Evolutionary conservation across 2,888 invertebrate genomes (phyloP), one percentile per base, ranked within the genome.

Genomic region (Ophonus ardosiacus): DNA sequence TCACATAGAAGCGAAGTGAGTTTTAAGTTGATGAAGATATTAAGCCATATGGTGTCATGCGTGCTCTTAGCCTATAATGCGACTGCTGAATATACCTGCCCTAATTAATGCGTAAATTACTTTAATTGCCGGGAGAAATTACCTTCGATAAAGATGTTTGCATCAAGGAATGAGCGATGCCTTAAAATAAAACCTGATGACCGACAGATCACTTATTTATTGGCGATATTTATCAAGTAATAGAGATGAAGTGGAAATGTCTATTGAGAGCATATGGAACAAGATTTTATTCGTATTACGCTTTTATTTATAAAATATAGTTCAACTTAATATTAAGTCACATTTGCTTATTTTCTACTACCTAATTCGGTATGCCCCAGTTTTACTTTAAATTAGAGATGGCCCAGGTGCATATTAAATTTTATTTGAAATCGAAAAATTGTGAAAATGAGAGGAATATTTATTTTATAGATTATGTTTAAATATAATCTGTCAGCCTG

Each of bases 21-120:
- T 59, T 7, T 15, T 59, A 63, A 63, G 8, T 21, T 63, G 24
- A 63, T 63, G 63, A 63, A 63, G 63, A 24, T 63, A 63, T 63
- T 63, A 63, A 63, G 24, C 63, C 63, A 63, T 63, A 63, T 63
- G 63, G 63, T 63, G 63, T 63, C 63, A 63, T 63, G 63, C 63
- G 63, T 63, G 63, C 21, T 63, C 10, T 63, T 21, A 24, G 7
- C 18, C 63, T 63, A 63, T 59, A 59, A 59, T 59, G 18, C 21
- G 61, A n/a, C 57, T 59, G 15, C n/a, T 59, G 57, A 61, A 61
- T 61, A 61, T 61, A 63, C 24, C 63, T 63, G 21, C 13, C 18
- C 21, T 63, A 63, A 63, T 63, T 63, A 63, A 63, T 63, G 21
- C 63, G 24, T 63, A 63, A 63, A 63, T 63, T 63, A 24, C 13